Evolutionary conservation across 2,797 vertebrate species (phyloP), one percentile per base, ranked within the genome.

Genomic region (Tragopan temminckii): DNA sequence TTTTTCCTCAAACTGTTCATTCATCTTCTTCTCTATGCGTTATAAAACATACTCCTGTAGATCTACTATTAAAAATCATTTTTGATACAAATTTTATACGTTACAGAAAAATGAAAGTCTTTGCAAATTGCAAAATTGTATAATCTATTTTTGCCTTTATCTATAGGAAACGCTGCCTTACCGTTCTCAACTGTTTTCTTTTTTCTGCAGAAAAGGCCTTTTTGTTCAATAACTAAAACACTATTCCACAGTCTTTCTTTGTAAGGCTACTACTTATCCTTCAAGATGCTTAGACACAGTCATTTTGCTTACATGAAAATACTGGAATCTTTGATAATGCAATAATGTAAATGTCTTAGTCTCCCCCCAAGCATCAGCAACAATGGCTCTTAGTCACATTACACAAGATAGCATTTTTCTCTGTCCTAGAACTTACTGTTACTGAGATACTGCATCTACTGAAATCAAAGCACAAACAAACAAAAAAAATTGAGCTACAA

Each of bases 251-350:
- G 71, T 38, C 35, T 55, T 8, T 80, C 87, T 94, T 89, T 93
- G 78, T 87, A 68, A 87, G 27, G 53, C 64, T 68, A 12, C 87
- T 68, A 71, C 35, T 90, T 75, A 90, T 79, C 52, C 80, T 71
- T 93, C 78, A 82, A 82, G 80, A 71, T 46, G 61, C 77, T 93
- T 79, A 90, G 48, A 68, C 58, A 70, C 5, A 80, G 59, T 29
- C 74, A 90, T 84, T 79, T 78, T 80, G 84, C 68, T 86, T 91
- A 91, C 83, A 87, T 27, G 52, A 81, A 67, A 76, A 91, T 68
- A 91, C 75, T 89, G 78, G 81, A 68, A 90, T 68, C 90, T 85
- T 80, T 93, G 83, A 89, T 77, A 92, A 85, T 31, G 86, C 71
- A 31, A 17, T 67, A 40, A 71, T 33, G 68, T 42, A 63, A 93